Evolutionary conservation across 1,140 invertebrate genomes (phyloP).

Genomic region (Lysiphlebus fabarum): DNA sequence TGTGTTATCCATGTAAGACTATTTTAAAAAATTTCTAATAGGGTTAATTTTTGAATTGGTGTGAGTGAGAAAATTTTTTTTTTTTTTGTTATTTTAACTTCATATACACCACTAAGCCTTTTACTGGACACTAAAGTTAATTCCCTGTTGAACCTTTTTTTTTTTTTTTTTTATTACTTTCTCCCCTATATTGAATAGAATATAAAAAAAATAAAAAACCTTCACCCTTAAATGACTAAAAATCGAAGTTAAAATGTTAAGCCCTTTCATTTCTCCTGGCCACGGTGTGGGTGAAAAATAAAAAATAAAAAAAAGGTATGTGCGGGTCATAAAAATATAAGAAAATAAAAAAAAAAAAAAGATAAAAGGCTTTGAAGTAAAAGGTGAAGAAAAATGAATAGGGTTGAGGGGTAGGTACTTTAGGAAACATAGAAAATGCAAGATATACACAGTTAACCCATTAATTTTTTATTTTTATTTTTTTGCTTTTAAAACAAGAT

Average conservation of each 20-base stretch:
- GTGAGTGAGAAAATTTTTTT: constrained; percentile 30
- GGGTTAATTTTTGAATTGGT: not conserved
- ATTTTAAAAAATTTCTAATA: too few relatives aligned
- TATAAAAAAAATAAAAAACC: constrained; percentile 1
- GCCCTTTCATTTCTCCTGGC: constrained; percentile 29
- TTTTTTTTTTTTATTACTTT: not conserved
- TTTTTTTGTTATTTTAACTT: constrained; percentile 27
- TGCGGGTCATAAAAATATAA: not conserved
- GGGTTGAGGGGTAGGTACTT: constrained; percentile 7
- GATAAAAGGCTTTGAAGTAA: not conserved
- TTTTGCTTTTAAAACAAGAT: constrained; percentile 31
- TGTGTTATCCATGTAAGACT: too few relatives aligned
- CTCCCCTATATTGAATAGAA: not conserved
- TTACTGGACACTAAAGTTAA: constrained; percentile 44
- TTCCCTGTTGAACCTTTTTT: constrained; percentile 29
- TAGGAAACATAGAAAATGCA: constrained; percentile 23
- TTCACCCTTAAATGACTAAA: not conserved
- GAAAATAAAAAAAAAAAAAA: constrained; percentile 3
- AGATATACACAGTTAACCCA: constrained; percentile 18
- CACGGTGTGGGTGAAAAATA: constrained; percentile 28
- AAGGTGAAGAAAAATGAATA: constrained; percentile 9
- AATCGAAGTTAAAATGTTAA: constrained; percentile 12
- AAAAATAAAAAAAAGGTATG: constrained; percentile 11
- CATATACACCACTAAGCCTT: constrained; percentile 39
- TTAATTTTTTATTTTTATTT: constrained; percentile 17